phyloP scores from a whole-genome alignment of 2,888 invertebrate species.

The Caenorhabditis uteleia region DNA sequence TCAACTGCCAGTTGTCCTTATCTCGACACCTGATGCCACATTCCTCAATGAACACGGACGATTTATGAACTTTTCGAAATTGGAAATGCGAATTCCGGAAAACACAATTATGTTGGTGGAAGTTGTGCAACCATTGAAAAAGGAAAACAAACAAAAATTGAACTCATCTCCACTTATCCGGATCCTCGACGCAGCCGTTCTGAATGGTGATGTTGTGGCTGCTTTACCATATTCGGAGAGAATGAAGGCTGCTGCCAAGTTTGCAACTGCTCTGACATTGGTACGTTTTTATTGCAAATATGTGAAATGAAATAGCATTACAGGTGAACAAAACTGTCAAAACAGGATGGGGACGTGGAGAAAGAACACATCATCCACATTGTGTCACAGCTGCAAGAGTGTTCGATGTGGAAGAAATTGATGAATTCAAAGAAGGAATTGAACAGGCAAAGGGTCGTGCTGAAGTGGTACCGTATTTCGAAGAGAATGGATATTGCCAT shows the following conservation, averaged over 20 bases:
- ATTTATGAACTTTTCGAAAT: neutral
- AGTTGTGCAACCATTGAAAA: conserved; percentile 10
- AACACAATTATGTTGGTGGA: conserved; percentile 51
- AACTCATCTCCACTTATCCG: conserved; percentile 51
- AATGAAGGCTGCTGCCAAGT: conserved; percentile 55
- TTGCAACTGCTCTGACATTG: conserved; percentile 44
- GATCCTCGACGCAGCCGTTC: conserved; percentile 62
- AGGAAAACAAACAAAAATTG: neutral
- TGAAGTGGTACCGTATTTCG: conserved; percentile 15
- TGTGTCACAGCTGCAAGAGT: conserved; percentile 1
- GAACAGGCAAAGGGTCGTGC: conserved; percentile 5
- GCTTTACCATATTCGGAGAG: conserved; percentile 47
- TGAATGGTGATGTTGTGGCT: conserved; percentile 62
- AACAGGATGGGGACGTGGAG: conserved; percentile 14
- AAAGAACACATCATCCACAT: neutral
- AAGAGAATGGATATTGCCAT: conserved; percentile 16
- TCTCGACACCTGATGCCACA: neutral
- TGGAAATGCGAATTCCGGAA: conserved; percentile 44
- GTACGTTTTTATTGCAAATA: conserved; percentile 19
- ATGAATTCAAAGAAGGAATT: conserved; percentile 7
- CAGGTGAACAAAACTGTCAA: conserved; percentile 23
- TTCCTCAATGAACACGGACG: neutral
- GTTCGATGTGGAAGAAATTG: conserved; percentile 5
- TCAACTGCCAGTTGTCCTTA: neutral
- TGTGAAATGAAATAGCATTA: neutral